These are phyloP conservation scores for Labeo rohita DNA, from an alignment of 2,113 vertebrate genomes.

Conservation along the genomic window DNA sequence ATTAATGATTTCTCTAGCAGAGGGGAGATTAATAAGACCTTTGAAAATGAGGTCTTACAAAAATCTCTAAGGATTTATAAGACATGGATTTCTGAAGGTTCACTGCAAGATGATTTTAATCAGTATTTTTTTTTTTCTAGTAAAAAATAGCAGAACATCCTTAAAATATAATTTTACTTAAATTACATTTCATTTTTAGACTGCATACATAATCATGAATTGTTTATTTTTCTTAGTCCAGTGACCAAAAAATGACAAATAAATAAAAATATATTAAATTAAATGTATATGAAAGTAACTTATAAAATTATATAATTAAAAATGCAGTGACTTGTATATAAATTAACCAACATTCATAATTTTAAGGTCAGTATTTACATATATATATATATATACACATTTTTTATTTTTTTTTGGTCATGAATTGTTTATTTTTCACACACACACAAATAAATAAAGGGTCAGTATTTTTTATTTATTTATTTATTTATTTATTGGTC, in stretches of 20 bases:
- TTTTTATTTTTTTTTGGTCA: too few species aligned
- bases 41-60: background rate
- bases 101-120: background rate
- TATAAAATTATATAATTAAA: too few species aligned
- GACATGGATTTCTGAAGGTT: background rate
- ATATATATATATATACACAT: too few species aligned
- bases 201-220: background rate
- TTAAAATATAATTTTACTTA: background rate
- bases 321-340: too few species aligned
- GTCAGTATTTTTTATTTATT: too few species aligned
- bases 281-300: background rate
- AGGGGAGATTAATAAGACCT: constrained; percentile 3
- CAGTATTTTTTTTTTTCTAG: background rate
- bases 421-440: too few species aligned
- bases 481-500: too few species aligned
- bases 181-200: background rate
- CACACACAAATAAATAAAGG: too few species aligned
- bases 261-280: background rate
- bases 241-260: too few species aligned
- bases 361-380: too few species aligned
- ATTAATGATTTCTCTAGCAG: constrained; percentile 12
- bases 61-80: background rate
- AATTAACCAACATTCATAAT: too few species aligned
- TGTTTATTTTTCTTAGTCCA: background rate
- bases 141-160: background rate